Base-by-base conservation (phyloP, 2,113 vertebrate species). In the Papio anubis region DNA sequence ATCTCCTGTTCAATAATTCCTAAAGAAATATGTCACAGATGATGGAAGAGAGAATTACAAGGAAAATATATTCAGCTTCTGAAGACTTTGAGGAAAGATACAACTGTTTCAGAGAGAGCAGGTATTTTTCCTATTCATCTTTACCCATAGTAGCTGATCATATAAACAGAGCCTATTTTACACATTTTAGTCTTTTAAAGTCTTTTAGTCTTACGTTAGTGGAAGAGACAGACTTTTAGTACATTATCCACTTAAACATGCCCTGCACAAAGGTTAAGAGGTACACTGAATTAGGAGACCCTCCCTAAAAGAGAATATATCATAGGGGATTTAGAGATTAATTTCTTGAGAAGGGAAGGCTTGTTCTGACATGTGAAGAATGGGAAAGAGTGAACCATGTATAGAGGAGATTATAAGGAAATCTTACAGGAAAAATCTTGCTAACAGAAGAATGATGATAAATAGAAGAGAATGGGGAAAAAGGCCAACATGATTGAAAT, bases 351-450 rank as follows among this genome's bases (percentile, higher is more conserved):
- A 35, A 40, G 40, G 18, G 6, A 66, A 70, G 11, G 2, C 2
- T 50, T 45, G 25, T 35, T 55, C 3, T 45, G 1, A 35, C 21
- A 48, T 3, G 8, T 66, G 17, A 66, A 66, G 18, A 14, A 64
- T 32, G 9, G 25, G 8, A 30, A 64, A 35, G 23, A 81, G 5
- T n/a, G 1, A 43, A 30, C 16, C 5, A 38, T 0, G 0, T 6
- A 17, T 52, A 48, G 21, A 75, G 6, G 8, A 88, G 16, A 82
- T 38, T 59, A 32, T 59, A 27, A 1, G 40, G 25, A 17, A 76
- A 84, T 48, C 1, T 20, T 32, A 68, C 8, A 70, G 23, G 2
- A 14, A 45, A 21, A 30, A 11, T 8, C 16, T 11, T 11, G 1
- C 0, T 40, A 66, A 68, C 17, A 12, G 9, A 40, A 72, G 14